Evolutionary conservation across 2,113 vertebrate genomes (phyloP).

Genomic region (Hippoglossus stenolepis): DNA sequence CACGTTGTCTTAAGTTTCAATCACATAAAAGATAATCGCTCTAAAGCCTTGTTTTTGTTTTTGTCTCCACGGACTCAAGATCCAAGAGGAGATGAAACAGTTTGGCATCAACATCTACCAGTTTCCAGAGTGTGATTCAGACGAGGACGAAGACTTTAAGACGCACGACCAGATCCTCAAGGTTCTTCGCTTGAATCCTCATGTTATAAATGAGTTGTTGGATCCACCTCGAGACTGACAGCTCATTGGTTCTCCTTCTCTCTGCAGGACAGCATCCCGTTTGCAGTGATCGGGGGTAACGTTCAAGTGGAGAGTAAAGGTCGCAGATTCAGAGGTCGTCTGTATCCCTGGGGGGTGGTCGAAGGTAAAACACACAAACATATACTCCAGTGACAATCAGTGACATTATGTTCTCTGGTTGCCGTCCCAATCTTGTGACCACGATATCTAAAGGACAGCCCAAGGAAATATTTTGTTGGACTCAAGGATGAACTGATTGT

Average conservation of each 20-base stretch:
- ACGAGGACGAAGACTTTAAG: slow-evolving; percentile 77
- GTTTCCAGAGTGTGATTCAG: slow-evolving; percentile 80
- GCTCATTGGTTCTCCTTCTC: neutral
- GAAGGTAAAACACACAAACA: slow-evolving; percentile 69
- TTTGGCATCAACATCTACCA: slow-evolving; percentile 82
- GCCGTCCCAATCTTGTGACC: neutral
- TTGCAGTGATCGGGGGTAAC: slow-evolving; percentile 83
- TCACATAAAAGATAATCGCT: too few species aligned
- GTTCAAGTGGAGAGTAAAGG: slow-evolving; percentile 78
- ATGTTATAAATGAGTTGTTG: neutral
- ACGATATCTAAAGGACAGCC: too few species aligned
- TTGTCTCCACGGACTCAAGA: slow-evolving; percentile 55
- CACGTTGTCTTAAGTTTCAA: neutral
- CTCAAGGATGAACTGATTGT: too few species aligned
- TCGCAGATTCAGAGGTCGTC: slow-evolving; percentile 74
- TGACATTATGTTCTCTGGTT: too few species aligned
- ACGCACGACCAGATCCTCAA: slow-evolving; percentile 76
- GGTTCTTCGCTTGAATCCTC: slow-evolving; percentile 48
- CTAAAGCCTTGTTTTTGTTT: neutral
- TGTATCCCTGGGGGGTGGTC: slow-evolving; percentile 83
- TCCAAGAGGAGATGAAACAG: slow-evolving; percentile 75
- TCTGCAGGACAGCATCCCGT: slow-evolving; percentile 80
- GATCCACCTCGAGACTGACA: neutral
- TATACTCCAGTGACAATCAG: too few species aligned
- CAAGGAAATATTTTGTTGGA: too few species aligned